Evolutionary conservation across 2,888 invertebrate species (phyloP), one percentile per base, ranked within the genome.

Genomic region (Drosophila fulvimacula): DNA sequence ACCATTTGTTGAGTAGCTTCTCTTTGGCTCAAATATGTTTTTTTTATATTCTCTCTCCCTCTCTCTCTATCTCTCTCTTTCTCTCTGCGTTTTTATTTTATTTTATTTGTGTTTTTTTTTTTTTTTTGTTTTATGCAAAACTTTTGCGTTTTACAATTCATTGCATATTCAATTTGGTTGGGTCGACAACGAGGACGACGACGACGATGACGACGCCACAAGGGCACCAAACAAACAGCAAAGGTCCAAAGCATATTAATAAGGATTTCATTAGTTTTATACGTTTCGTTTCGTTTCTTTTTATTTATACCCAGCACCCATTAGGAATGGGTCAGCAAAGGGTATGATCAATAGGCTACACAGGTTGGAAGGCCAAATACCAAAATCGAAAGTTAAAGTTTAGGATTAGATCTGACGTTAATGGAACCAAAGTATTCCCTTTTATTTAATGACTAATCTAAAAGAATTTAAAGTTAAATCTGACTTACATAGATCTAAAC

Each of bases 221-320:
- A 73, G 79, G 78, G 65, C 84, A 63, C 69, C 72, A 78, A 70
- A 68, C 72, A 78, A 80, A 82, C 72, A 79, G 79, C 88, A 85
- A 85, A 86, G 88, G 89, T 88, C 88, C 82, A 73, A 75, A 71
- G 86, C 82, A 86, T 82, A 90, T 90, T 90, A 88, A 88, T 89
- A 89, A 88, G 86, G 88, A 88, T 90, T 83, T 88, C 88, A 90
- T 90, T 90, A 88, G 87, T 90, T 89, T 83, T 82, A 81, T 78
- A 78, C 79, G 75, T 74, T 79, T 30, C 46, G 27, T 46, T 65
- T 67, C 60, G 57, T 53, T 64, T 65, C 60, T 55, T 56, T 64
- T 65, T 38, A 30, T 6, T 46, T 51, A 42, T 64, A 39, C 69
- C 36, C 44, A 53, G 21, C 53, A 36, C 17, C 38, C 49, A 51